These are phyloP conservation scores for Drosophila maculinotata DNA, from an alignment of 2,888 invertebrate species.

Conservation along the genomic window DNA sequence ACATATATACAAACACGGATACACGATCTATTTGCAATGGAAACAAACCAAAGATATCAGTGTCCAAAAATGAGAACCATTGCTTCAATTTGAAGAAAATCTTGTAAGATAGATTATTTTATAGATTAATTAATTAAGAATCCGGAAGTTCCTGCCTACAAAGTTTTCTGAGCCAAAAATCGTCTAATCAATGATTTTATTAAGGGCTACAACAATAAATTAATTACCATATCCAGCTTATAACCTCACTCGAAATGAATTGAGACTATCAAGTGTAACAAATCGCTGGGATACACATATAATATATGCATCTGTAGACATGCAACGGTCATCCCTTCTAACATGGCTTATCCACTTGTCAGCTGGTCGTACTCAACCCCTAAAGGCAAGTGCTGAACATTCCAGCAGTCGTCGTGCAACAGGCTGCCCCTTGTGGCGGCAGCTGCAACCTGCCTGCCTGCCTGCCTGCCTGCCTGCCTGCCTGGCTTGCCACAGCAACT, in stretches of 20 bases:
- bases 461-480: constrained; percentile 55
- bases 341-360: constrained; percentile 55
- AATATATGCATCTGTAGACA: constrained; percentile 3
- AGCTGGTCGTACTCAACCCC: constrained; percentile 58
- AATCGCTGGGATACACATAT: constrained; percentile 24
- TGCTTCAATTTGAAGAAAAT: no score
- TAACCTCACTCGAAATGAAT: not conserved
- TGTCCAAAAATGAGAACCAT: not conserved
- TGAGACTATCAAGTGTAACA: constrained; percentile 27
- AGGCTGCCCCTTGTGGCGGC: constrained; percentile 50
- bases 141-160: no score
- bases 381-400: constrained; percentile 49
- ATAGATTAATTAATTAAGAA: no score
- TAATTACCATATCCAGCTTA: constrained; percentile 1
- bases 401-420: constrained; percentile 43
- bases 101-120: no score
- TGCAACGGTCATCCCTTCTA: constrained; percentile 40
- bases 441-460: constrained; percentile 72
- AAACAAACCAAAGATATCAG: not conserved
- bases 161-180: no score
- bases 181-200: not conserved
- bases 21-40: not conserved
- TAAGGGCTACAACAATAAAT: not conserved
- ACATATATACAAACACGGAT: constrained; percentile 12
- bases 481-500: constrained; percentile 38